phyloP scores from a whole-genome alignment of 2,888 invertebrate genomes.

The Bursaphelenchus okinawaensis region DNA sequence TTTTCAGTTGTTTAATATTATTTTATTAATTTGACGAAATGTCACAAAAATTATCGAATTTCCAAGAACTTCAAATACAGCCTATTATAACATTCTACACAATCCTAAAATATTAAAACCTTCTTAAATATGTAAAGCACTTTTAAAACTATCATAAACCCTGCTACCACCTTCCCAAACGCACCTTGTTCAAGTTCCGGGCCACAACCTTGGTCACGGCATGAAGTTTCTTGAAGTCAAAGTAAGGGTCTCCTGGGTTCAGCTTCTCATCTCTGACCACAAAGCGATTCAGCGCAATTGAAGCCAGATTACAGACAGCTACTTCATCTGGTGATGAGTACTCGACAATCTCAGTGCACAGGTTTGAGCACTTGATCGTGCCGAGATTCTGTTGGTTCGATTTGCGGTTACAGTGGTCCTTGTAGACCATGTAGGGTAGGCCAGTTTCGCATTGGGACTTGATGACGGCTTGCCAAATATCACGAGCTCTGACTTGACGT shows the following conservation, averaged over 20 bases:
- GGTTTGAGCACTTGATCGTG: conserved; percentile 92
- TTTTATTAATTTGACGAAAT: too few species aligned
- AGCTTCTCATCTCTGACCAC: conserved; percentile 64
- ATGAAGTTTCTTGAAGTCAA: conserved; percentile 79
- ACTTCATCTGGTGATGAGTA: conserved; percentile 67
- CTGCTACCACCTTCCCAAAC: too few species aligned
- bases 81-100: too few species aligned
- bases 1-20: too few species aligned
- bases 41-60: too few species aligned
- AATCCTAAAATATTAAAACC: too few species aligned
- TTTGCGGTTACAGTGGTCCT: conserved; percentile 87
- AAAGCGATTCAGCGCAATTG: conserved; percentile 90
- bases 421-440: conserved; percentile 77
- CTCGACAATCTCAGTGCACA: conserved; percentile 95
- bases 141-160: too few species aligned
- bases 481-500: conserved; percentile 69
- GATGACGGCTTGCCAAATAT: conserved; percentile 86
- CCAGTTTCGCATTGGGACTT: conserved; percentile 82
- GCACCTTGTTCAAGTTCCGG: conserved; percentile 83
- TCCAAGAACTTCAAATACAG: too few species aligned
- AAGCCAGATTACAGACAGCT: conserved; percentile 95
- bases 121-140: too few species aligned
- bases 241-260: conserved; percentile 66
- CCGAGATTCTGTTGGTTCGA: conserved; percentile 96
- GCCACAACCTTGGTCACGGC: conserved; percentile 72